These are phyloP conservation scores for Hyperoplus lanceolatus DNA, from an alignment of 2,797 vertebrate species.

Conservation along the genomic window DNA sequence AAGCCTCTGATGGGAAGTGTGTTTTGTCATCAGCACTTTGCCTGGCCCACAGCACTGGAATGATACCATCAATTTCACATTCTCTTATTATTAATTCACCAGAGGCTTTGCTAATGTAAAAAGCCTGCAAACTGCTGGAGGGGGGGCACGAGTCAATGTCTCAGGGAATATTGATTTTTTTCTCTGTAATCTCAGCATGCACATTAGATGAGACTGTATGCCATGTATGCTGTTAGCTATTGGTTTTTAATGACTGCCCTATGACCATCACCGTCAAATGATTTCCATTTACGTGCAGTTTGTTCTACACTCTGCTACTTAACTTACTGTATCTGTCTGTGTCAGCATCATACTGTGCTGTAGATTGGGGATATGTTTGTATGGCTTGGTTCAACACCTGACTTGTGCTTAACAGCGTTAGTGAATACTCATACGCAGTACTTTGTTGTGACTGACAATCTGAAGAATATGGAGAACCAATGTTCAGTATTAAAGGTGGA, in stretches of 20 bases:
- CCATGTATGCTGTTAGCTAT: slow-evolving; percentile 14
- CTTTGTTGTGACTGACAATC: not conserved
- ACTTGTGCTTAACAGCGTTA: slow-evolving; percentile 12
- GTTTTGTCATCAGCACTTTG: slow-evolving; percentile 51
- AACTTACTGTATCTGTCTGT: slow-evolving; percentile 16
- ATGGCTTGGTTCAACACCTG: slow-evolving; percentile 11
- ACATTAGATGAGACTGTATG: slow-evolving; percentile 28
- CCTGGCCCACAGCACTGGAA: slow-evolving; percentile 38
- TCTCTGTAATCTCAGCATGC: slow-evolving; percentile 43
- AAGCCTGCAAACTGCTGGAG: slow-evolving; percentile 12
- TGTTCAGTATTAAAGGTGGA: slow-evolving; percentile 6
- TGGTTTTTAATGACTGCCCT: slow-evolving; percentile 34
- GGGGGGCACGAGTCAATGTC: slow-evolving; percentile 24
- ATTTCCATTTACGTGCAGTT: slow-evolving; percentile 29
- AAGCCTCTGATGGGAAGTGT: slow-evolving; percentile 25
- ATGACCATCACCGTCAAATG: slow-evolving; percentile 27
- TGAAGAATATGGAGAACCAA: not conserved
- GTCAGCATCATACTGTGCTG: not conserved
- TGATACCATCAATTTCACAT: slow-evolving; percentile 53
- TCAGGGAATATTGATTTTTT: slow-evolving; percentile 25
- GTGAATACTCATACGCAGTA: not conserved
- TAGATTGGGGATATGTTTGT: slow-evolving; percentile 6
- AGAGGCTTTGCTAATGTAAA: slow-evolving; percentile 36
- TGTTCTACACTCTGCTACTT: not conserved
- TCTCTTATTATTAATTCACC: slow-evolving; percentile 42